Evolutionary conservation across 2,888 invertebrate species (phyloP).

Genomic region (Mythimna lalbum): DNA sequence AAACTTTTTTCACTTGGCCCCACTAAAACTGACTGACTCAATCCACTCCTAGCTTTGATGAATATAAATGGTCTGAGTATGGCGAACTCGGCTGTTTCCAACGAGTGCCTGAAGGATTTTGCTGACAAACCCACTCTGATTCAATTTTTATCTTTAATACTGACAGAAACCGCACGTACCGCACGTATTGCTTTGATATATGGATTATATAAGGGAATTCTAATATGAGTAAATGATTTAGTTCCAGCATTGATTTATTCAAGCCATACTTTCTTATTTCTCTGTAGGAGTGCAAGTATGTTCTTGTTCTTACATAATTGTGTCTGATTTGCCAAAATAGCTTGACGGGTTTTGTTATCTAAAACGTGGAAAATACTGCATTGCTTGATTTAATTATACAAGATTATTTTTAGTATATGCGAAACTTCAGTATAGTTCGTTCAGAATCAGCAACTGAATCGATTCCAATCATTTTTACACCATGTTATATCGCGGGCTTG

Average conservation of each 20-base stretch:
- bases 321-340: not conserved
- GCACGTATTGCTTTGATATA: constrained; percentile 47
- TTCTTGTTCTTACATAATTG: not conserved
- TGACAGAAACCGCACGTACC: constrained; percentile 44
- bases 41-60: constrained; percentile 64
- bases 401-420: too few species aligned
- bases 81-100: constrained; percentile 54
- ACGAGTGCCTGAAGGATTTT: constrained; percentile 61
- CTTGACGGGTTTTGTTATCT: too few species aligned
- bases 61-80: constrained; percentile 66
- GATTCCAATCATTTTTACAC: too few species aligned
- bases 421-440: too few species aligned
- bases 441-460: too few species aligned
- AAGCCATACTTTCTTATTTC: constrained; percentile 2
- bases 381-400: too few species aligned
- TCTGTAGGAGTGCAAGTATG: not conserved
- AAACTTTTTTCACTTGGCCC: constrained; percentile 47
- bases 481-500: too few species aligned
- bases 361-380: too few species aligned
- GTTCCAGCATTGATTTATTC: constrained; percentile 33
- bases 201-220: constrained; percentile 37
- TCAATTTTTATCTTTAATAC: constrained; percentile 66
- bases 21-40: constrained; percentile 55
- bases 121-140: constrained; percentile 65
- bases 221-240: constrained; percentile 44